These are phyloP conservation scores for Yponomeuta sedellus DNA, from an alignment of 2,888 invertebrate species.

Conservation along the genomic window DNA sequence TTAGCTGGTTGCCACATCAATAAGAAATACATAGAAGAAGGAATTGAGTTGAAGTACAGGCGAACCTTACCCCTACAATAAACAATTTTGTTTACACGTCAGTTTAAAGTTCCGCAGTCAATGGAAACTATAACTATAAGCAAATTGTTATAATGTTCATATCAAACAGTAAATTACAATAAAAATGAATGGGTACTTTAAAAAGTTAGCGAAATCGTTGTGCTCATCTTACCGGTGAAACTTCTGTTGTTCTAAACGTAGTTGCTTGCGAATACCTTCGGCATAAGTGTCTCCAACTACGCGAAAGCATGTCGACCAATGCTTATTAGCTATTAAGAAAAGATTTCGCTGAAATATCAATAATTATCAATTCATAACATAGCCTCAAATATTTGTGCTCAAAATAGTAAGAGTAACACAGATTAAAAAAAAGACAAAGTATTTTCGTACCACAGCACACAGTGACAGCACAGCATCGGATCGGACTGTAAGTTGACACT, in stretches of 20 bases:
- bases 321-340: neutral
- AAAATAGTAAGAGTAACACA: no score
- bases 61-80: neutral
- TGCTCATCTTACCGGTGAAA: slow-evolving; percentile 50
- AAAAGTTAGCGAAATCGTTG: neutral
- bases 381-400: slow-evolving; percentile 35
- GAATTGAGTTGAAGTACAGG: neutral
- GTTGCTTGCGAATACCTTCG: slow-evolving; percentile 60
- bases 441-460: no score
- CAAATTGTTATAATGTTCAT: no score
- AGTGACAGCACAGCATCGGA: no score
- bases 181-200: no score
- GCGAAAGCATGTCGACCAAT: slow-evolving; percentile 46
- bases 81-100: neutral
- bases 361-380: slow-evolving; percentile 27
- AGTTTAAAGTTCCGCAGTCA: neutral
- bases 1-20: no score
- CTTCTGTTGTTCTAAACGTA: slow-evolving; percentile 58
- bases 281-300: slow-evolving; percentile 53
- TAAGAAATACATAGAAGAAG: neutral
- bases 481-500: no score
- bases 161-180: no score
- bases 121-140: no score
- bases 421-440: no score
- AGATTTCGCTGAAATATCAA: neutral